Evolutionary conservation across 2,888 invertebrate species (phyloP), one percentile per base, ranked within the genome.

Genomic region (Tryphoninae sp.): DNA sequence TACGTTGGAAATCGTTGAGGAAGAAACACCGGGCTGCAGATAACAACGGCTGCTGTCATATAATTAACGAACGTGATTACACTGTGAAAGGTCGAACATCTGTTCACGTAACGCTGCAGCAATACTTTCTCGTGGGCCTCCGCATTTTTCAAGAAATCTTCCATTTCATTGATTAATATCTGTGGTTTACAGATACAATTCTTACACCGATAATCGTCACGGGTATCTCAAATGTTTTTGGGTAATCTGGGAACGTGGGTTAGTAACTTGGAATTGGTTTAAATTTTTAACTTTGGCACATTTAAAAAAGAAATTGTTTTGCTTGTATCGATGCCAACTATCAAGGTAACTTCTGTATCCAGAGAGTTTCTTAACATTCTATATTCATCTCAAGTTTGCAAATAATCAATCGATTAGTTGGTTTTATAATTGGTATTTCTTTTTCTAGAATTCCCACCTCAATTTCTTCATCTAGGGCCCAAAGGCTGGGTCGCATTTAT

Each of bases 101-200:
- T 82, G 7, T 78, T n/a, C 0, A 86, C 68, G 59, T 86, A 87
- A 40, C 83, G 78, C 67, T 85, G 83, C 2, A 86, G 61, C 4
- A 83, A n/a, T 7, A 9, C n/a, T 19, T 16, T 64, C n/a, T 86
- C 83, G 2, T 59, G 49, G 0, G 59, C 4, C 6, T 78, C 78
- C 0, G 86, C 84, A 13, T 13, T 22, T 33, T 84, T 78, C 4
- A 84, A 76, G 26, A 87, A 87, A 2, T 33, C 62, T 23, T 87
- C 86, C 83, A 88, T 74, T 4, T 86, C 85, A 16, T 53, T 49
- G 58, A 77, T 71, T 26, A 88, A 49, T 1, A 42, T 33, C 88
- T 87, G 64, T 19, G 9, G 6, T 16, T 6, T 2, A 13, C 2
- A n/a, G 13, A 33, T 1, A 33, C 78, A 82, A 64, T 40, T n/a